Evolutionary conservation across 2,797 vertebrate genomes (phyloP), one percentile per base, ranked within the genome.

Genomic region (Myiotriccus ornatus): DNA sequence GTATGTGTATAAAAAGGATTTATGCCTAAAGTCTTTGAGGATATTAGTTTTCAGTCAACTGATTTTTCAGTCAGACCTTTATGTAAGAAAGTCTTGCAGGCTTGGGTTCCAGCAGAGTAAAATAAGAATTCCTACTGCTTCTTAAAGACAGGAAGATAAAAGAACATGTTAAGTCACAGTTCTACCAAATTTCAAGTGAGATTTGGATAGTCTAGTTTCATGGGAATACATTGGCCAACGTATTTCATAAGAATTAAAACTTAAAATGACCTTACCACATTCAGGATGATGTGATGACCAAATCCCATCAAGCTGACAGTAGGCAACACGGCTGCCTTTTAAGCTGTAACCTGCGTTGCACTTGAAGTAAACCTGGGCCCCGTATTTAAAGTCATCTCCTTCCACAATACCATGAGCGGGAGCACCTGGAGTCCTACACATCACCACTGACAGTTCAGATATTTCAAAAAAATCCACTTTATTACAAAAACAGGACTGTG

Each of bases 321-420:
- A 97, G 96, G 98, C 97, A 60, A 97, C 94, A 64, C 14, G 96
- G 89, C 95, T 95, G 30, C 99, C 99, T 81, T 94, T 97, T 94
- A 99, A 97, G 93, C 97, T 97, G 97, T 98, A 98, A 80, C 98
- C 98, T 41, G 97, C 87, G 88, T 98, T 98, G 94, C 99, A 99
- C 64, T 94, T 97, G 97, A 98, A 99, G 96, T 98, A 97, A 96
- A 98, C 97, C 64, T 94, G 98, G 57, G 98, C 98, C 79, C 99
- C 99, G 6, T 98, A 98, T 95, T 98, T 98, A 94, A 98, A 98
- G 96, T 98, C 98, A 89, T 98, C 93, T 94, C 98, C 98, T 96
- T 98, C 97, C 84, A 98, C 97, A 90, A 97, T 97, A 89, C 99
- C 99, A 90, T 99, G 98, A 94, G 96, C 96, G 4, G 98, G 99